Conservation (phyloP, 2,113 vertebrate species). For the Gymnocephalus cernua region DNA sequence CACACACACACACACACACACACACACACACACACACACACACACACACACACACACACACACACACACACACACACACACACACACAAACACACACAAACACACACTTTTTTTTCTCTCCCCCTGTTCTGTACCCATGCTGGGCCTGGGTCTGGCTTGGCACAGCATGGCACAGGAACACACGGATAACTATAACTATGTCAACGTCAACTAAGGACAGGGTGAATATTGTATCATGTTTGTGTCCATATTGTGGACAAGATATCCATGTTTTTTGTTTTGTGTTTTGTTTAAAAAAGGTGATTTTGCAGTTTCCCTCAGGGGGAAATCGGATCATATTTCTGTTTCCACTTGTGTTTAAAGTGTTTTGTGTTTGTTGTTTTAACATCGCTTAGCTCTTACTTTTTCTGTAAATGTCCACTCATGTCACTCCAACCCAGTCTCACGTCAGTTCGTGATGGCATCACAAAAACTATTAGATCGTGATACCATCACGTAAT, state of each 20-base stretch:
- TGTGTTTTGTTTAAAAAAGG: not conserved
- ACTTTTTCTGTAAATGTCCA: not conserved
- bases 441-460: no score
- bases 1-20: conserved; percentile 20
- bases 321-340: not conserved
- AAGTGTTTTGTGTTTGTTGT: no score
- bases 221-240: not conserved
- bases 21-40: not conserved
- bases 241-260: not conserved
- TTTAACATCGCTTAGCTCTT: not conserved
- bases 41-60: conserved; percentile 48
- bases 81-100: conserved; percentile 2
- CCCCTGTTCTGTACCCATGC: conserved; percentile 2
- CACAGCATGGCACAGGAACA: conserved; percentile 10
- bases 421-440: no score
- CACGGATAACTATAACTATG: conserved; percentile 1
- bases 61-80: conserved; percentile 9
- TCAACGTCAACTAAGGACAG: not conserved
- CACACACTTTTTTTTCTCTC: not conserved
- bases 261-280: no score
- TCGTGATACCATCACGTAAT: no score
- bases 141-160: conserved; percentile 2
- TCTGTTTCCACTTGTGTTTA: not conserved
- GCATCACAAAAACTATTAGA: no score
- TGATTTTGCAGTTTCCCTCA: not conserved